Evolutionary conservation across 2,888 invertebrate species (phyloP), one percentile per base, ranked within the genome.

Genomic region (Ophonus ardosiacus): DNA sequence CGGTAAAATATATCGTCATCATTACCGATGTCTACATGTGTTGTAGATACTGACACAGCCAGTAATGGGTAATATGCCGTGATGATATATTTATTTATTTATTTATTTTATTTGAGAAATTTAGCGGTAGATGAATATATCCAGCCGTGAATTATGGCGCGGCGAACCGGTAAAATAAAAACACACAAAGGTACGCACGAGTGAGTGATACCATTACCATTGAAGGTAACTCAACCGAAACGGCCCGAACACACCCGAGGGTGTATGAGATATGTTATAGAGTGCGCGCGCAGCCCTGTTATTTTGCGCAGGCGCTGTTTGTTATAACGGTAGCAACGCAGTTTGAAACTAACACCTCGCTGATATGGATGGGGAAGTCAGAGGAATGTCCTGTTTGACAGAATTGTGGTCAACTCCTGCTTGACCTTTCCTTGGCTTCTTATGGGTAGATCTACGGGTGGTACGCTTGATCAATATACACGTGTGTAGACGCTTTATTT

Each of bases 371-470:
- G 71, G 71, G 10, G 71, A 74, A 74, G 43, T 43, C 40, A 15
- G 17, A 13, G 71, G 71, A 74, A 74, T 74, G 71, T 74, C 43
- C 43, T 74, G 71, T 74, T 74, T 74, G 71, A 74, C 71, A 74
- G 71, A 74, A 74, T 74, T 74, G 71, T 74, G 43, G 71, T 40
- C 71, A 74, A 68, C 68, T 68, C 15, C 40, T 68, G 18, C 71
- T 68, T 74, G 71, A 74, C 71, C 71, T 74, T 40, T 43, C 15
- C 18, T 38, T 15, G 24, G 7, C 21, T 65, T 10, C 24, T 31
- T 43, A 74, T 74, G 71, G 71, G 71, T 74, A 18, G 40, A 38
- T n/a, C 68, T 38, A 68, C 68, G 38, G 68, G 68, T 68, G 68
- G 71, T 43, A 74, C 43, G 15, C 18, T 68, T 74, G 43, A 68